Percentiles rank a stretch among this genome's conserved stretches.
phyloP scores from a whole-genome alignment of 2,797 vertebrate species.

The Telmatherina bonti region DNA sequence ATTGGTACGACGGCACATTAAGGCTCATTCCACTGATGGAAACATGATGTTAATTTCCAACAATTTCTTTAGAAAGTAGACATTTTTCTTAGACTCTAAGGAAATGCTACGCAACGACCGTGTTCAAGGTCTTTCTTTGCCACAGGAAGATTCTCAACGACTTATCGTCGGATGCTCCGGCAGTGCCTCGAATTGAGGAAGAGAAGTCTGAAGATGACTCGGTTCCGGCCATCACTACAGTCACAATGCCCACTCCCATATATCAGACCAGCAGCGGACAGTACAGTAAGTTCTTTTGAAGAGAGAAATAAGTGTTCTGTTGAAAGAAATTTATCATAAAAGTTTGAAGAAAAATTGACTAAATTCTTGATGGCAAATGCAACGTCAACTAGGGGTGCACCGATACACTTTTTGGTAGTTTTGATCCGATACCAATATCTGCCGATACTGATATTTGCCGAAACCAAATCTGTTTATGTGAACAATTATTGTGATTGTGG shows the following conservation, averaged over 20 bases:
- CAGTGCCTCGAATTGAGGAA: conserved; percentile 96
- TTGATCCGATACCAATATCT: too few relatives aligned
- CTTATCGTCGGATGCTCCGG: conserved; percentile 95
- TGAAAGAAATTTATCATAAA: not conserved
- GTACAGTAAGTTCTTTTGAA: conserved; percentile 89
- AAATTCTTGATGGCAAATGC: not conserved
- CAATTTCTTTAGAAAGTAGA: not conserved
- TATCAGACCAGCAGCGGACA: conserved; percentile 99
- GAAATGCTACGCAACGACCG: not conserved
- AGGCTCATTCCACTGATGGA: not conserved
- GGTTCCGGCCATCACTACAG: conserved; percentile 94
- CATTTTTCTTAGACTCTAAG: not conserved
- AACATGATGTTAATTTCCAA: not conserved
- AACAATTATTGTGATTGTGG: too few relatives aligned
- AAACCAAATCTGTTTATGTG: too few relatives aligned
- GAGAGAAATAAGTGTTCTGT: not conserved
- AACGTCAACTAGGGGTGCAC: too few relatives aligned
- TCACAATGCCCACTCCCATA: conserved; percentile 99
- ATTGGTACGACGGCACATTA: not conserved
- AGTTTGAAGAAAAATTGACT: not conserved
- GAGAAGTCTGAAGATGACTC: conserved; percentile 98
- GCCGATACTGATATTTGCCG: too few relatives aligned
- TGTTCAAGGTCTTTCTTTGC: not conserved
- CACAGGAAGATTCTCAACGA: conserved; percentile 98
- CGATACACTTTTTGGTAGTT: too few relatives aligned